Percentiles rank a stretch among this genome's conserved stretches.
Conservation (phyloP, 2,888 invertebrate genomes). For the Aspidiotus rigidus region DNA sequence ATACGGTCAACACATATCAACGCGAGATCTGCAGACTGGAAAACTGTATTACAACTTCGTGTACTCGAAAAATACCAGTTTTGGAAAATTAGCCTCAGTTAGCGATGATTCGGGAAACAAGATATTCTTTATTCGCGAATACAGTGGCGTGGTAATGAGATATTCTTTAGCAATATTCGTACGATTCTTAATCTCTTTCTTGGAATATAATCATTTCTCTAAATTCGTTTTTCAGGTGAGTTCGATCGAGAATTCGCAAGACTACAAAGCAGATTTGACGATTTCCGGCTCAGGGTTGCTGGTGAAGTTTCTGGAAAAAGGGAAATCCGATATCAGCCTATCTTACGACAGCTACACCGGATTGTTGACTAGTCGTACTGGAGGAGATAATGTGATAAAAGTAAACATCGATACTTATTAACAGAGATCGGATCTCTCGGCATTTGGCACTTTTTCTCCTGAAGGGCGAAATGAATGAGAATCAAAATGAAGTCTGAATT, state of each 20-base stretch:
- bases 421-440: background rate
- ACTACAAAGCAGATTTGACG: constrained; percentile 82
- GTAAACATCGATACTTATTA: background rate
- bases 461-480: too few species aligned
- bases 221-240: constrained; percentile 46
- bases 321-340: constrained; percentile 76
- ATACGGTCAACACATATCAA: constrained; percentile 91
- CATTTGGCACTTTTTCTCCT: too few species aligned
- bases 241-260: constrained; percentile 88
- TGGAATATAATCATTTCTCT: background rate
- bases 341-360: constrained; percentile 86
- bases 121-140: constrained; percentile 83
- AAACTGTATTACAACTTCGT: constrained; percentile 90
- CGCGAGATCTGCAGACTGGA: constrained; percentile 89
- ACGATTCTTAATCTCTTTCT: background rate
- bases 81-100: constrained; percentile 85
- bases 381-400: constrained; percentile 51
- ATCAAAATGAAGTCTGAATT: too few species aligned
- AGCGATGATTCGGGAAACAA: constrained; percentile 89
- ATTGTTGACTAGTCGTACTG: constrained; percentile 63
- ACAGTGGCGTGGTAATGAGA: constrained; percentile 65
- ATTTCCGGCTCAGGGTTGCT: constrained; percentile 88
- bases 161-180: background rate
- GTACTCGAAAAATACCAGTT: constrained; percentile 93
- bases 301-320: constrained; percentile 77